Conservation (phyloP, 2,113 vertebrate genomes). For the Catharus fuscescens region DNA sequence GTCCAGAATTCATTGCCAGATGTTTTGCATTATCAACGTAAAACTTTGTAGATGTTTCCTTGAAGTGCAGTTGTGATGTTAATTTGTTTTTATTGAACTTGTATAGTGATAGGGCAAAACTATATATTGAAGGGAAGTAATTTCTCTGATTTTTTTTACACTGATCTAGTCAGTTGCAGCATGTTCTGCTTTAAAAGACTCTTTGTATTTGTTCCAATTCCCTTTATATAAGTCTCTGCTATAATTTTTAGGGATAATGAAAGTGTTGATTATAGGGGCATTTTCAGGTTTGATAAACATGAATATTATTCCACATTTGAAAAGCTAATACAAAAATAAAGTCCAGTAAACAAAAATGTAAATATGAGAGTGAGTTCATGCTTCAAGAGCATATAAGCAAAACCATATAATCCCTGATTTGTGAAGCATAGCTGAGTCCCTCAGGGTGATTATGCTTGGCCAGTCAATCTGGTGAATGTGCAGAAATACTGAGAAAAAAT, state of each 20-base stretch:
- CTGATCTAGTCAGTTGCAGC: not conserved
- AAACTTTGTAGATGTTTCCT: not conserved
- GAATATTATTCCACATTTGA: not conserved
- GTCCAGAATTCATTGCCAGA: not conserved
- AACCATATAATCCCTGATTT: not conserved
- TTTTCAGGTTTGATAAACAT: not conserved
- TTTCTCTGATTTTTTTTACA: not conserved
- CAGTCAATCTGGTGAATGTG: constrained; percentile 3
- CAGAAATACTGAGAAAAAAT: constrained; percentile 5
- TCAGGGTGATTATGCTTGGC: constrained; percentile 4
- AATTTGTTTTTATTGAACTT: not conserved
- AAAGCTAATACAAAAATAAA: not conserved
- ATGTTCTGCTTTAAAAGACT: not conserved
- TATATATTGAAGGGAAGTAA: not conserved
- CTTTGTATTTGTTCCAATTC: not conserved
- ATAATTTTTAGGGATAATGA: not conserved
- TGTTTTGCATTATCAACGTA: not conserved
- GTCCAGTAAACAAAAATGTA: not conserved
- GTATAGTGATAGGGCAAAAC: not conserved
- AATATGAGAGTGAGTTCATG: not conserved
- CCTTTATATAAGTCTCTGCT: not conserved
- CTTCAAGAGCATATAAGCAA: not conserved
- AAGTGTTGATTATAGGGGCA: not conserved
- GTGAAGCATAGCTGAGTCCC: not conserved
- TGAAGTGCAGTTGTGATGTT: not conserved